Evolutionary conservation across 2,113 vertebrate genomes (phyloP).

Genomic region (Dinomys branickii): DNA sequence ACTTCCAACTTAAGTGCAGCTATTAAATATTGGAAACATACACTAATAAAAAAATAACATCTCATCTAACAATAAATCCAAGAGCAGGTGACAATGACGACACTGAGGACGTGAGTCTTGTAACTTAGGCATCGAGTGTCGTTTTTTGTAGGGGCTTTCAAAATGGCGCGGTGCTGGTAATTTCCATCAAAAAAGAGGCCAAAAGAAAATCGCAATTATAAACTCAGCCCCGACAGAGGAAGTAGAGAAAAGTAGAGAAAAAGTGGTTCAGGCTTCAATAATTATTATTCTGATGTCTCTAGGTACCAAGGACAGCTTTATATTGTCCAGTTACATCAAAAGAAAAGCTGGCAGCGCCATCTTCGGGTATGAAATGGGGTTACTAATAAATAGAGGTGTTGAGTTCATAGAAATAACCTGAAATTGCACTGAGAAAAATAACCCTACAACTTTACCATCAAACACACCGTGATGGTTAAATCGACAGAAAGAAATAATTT

Average conservation of each 20-base stretch:
- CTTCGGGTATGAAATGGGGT: not conserved
- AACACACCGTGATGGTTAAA: not conserved
- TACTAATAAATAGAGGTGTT: not conserved
- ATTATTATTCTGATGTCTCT: not conserved
- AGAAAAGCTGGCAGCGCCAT: no score
- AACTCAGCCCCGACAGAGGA: rapidly evolving
- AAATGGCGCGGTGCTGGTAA: not conserved
- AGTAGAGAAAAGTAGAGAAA: no score
- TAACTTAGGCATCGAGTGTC: rapidly evolving
- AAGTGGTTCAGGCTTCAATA: not conserved
- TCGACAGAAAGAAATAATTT: not conserved
- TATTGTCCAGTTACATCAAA: not conserved
- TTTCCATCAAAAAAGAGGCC: not conserved
- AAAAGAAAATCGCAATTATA: not conserved
- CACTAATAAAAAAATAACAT: not conserved
- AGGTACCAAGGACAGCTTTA: not conserved
- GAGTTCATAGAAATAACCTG: not conserved
- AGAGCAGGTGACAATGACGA: rapidly evolving
- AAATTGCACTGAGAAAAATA: not conserved
- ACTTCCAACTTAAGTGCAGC: not conserved
- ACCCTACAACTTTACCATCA: not conserved
- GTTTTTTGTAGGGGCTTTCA: not conserved
- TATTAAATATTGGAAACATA: not conserved
- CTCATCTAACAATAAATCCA: not conserved
- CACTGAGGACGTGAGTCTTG: rapidly evolving